Base-by-base conservation (phyloP, 2,113 vertebrate genomes). In the Microcebus ravelobensis region DNA sequence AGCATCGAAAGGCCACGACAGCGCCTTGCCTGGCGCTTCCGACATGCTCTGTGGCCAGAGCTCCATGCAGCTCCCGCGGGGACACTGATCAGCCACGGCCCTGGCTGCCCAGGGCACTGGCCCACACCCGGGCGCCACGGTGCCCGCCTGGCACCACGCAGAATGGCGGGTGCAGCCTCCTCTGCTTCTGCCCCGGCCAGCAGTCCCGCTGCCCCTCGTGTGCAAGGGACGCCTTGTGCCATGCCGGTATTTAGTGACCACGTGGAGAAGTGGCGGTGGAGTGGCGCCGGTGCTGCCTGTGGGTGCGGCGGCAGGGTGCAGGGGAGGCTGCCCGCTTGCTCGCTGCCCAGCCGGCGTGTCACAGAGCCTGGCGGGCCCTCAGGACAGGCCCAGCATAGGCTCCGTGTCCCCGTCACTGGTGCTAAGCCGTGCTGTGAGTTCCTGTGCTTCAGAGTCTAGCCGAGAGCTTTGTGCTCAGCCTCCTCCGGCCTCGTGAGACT, bases 41-140 rank as follows among this genome's bases (percentile, higher is more conserved):
- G 6, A 27, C 8, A 20, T 1, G 7, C 18, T 31, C n/a, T 55
- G 42, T 34, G n/a, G 2, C 2, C 8, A 0, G 61, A 79, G 36
- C 27, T n/a, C 34, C 6, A 0, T 2, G 1, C 15, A 6, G 18
- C 42, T 63, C 5, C 0, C 5, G 23, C 39, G 36, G 7, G 3
- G 83, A 10, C 0, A 2, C 10, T 10, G 2, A 50, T 23, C 31
- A 5, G 34, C 11, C 14, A 34, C 3, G 0, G 25, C 23, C 83
- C 11, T 15, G 6, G 50, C 50, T 17, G 11, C 65, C 15, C 34
- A 23, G 3, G 90, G 21, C 45, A 0, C 10, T 15, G 34, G 55
- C 34, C 25, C 42, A n/a, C 20, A 5, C 63, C n/a, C 12, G 2
- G 34, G 1, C 13, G 29, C 18, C 48, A 76, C 9, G 1, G 39